phyloP scores from a whole-genome alignment of 2,797 vertebrate species.

The Lithobates pipiens region DNA sequence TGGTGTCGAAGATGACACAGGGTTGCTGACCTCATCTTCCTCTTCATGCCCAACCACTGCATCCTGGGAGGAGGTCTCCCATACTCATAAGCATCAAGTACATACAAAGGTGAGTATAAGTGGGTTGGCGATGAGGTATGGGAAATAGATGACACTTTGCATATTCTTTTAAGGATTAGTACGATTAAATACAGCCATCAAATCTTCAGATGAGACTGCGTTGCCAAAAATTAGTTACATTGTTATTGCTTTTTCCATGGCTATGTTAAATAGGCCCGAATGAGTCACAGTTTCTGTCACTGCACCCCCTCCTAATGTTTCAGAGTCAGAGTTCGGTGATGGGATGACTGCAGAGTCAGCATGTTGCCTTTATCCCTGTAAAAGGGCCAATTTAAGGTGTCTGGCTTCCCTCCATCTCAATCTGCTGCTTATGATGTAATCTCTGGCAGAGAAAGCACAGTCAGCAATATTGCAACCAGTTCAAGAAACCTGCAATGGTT shows the following conservation, averaged over 20 bases:
- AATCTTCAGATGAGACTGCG: too few species aligned
- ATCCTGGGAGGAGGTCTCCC: too few species aligned
- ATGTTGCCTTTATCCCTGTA: conserved; percentile 2
- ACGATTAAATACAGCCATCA: too few species aligned
- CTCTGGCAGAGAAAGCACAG: conserved; percentile 20
- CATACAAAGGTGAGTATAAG: too few species aligned
- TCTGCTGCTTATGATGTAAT: conserved; percentile 37
- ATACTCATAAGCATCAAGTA: too few species aligned
- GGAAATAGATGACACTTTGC: too few species aligned
- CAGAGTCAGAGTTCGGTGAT: background rate
- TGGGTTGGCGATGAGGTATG: too few species aligned
- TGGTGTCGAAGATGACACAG: too few species aligned
- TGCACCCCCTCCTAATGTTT: background rate
- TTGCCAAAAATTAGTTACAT: background rate
- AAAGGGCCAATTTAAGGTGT: conserved; percentile 9
- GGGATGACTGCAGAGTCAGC: conserved; percentile 31
- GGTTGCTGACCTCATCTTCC: too few species aligned
- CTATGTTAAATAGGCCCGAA: background rate
- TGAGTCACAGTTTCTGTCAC: background rate
- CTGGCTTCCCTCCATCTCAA: conserved; percentile 37
- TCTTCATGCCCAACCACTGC: too few species aligned
- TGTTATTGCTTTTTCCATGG: background rate
- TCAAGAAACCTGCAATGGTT: background rate
- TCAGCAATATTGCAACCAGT: conserved; percentile 4
- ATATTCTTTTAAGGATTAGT: too few species aligned